phyloP scores from a whole-genome alignment of 2,888 invertebrate genomes.

The Drosophila incognita region DNA sequence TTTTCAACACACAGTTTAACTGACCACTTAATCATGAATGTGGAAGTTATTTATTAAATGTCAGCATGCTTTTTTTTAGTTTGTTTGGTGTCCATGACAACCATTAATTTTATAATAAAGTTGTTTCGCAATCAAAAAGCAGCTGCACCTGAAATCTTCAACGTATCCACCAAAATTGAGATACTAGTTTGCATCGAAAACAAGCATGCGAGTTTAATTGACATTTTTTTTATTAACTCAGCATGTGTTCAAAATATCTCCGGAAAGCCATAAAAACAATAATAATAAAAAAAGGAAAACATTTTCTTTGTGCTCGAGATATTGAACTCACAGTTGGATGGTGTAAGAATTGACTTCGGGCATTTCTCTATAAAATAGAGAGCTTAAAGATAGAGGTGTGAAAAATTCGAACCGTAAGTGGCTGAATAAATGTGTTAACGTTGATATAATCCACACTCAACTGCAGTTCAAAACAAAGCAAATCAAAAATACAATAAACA shows the following conservation, averaged over 20 bases:
- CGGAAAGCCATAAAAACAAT: background rate
- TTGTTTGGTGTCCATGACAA: slow-evolving; percentile 13
- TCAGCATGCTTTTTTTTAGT: slow-evolving; percentile 1
- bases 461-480: background rate
- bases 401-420: background rate
- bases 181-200: background rate
- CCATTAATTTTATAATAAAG: slow-evolving; percentile 10
- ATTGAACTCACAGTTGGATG: background rate
- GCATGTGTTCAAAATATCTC: background rate
- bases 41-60: slow-evolving; percentile 17
- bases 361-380: background rate
- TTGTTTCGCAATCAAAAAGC: slow-evolving; percentile 11
- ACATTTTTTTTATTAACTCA: background rate
- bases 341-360: background rate
- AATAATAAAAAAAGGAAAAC: background rate
- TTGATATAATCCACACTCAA: background rate
- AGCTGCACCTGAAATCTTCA: background rate
- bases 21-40: background rate
- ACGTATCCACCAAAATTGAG: background rate
- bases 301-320: background rate
- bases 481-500: background rate
- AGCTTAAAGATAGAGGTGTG: background rate
- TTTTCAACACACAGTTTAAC: background rate
- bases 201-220: background rate
- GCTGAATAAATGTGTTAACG: background rate